phyloP scores from a whole-genome alignment of 2,888 invertebrate species.

The Keiferia lycopersicella region DNA sequence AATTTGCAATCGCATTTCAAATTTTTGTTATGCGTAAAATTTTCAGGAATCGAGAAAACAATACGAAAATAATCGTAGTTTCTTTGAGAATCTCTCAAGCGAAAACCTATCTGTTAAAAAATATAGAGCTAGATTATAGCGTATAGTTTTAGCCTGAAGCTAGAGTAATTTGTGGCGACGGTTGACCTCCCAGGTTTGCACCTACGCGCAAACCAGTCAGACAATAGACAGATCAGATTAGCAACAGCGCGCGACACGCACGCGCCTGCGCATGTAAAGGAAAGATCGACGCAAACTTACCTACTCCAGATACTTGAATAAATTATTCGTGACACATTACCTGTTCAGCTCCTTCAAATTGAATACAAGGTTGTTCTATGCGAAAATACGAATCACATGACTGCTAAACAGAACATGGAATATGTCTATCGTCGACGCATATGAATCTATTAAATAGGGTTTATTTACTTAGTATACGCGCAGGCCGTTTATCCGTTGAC shows the following conservation, averaged over 20 bases:
- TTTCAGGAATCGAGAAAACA: too few species aligned
- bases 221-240: constrained; percentile 18
- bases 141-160: not conserved
- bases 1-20: too few species aligned
- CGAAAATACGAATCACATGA: constrained; percentile 18
- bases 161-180: constrained; percentile 15
- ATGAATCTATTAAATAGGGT: constrained; percentile 2
- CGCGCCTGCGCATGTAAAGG: not conserved
- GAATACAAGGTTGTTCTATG: constrained; percentile 8
- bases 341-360: constrained; percentile 9
- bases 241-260: constrained; percentile 13
- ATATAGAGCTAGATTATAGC: too few species aligned
- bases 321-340: constrained; percentile 15
- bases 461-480: constrained; percentile 10
- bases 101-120: too few species aligned
- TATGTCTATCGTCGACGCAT: constrained; percentile 7
- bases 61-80: too few species aligned
- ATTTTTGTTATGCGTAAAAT: too few species aligned
- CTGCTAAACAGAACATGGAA: not conserved
- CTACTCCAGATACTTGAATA: constrained; percentile 12
- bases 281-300: constrained; percentile 19
- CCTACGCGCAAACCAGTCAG: constrained; percentile 22
- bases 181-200: constrained; percentile 21
- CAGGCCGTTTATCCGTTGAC: not conserved
- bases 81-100: too few species aligned